Base-by-base conservation (phyloP, 2,113 vertebrate genomes). In the Centropus bengalensis region DNA sequence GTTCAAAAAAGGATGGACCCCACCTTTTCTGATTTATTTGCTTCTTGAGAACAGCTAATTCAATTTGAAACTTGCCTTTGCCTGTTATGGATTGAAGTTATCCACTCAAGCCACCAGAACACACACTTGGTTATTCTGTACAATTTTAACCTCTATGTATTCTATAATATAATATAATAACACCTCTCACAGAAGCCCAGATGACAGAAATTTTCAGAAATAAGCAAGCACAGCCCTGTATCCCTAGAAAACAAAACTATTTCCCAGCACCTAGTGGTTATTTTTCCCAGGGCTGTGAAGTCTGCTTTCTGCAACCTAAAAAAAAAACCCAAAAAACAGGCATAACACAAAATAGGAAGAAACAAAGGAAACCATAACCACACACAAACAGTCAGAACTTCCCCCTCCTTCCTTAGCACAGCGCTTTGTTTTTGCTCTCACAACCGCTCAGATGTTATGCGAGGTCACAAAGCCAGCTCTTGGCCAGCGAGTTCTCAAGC, bases 361-460 rank as follows among this genome's bases (percentile, higher is more conserved):
- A 96, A 94, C 86, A 95, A 84, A 96, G 92, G 95, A 97, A 97
- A 96, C 93, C 66, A 81, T 59, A 96, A 91, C 77, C 87, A 96
- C 86, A 93, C 67, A 86, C 62, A 93, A 93, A 88, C 63, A 88
- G 23, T 30, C 82, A n/a, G n/a, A 83, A 89, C 67, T 85, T 94
- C 96, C 92, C 94, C 44, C 88, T 97, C 83, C 73, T 81, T 85
- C 74, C 58, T 38, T 30, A 78, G 66, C 66, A 68, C 1, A 2
- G 33, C 36, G n/a, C n/a, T 94, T 95, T 94, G 85, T 89, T 97
- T 95, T 91, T 87, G 63, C 59, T 15, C 36, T 76, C 58, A 52
- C 69, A 81, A 59, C 62, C 49, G 60, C 86, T 75, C 13, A 49
- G 49, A 73, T 73, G 42, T 62, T 58, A 58, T 2, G 1, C 71